Evolutionary conservation across 1,140 invertebrate genomes (phyloP).

Genomic region (Brachionus rotundiformis): DNA sequence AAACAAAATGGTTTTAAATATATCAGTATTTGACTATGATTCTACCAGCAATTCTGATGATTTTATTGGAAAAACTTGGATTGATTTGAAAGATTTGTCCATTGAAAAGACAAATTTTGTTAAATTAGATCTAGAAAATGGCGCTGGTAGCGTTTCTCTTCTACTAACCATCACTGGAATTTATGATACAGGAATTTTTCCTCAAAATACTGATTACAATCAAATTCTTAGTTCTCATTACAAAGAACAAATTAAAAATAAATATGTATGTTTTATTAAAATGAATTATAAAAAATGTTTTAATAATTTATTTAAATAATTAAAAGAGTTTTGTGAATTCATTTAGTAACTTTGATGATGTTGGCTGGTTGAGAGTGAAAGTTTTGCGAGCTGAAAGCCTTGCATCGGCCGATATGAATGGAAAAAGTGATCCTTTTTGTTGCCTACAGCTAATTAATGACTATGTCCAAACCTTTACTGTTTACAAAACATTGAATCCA

Average conservation of each 20-base stretch:
- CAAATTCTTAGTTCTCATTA: neutral
- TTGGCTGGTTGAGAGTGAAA: constrained; percentile 65
- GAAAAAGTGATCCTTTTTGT: constrained; percentile 86
- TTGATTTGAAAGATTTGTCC: constrained; percentile 78
- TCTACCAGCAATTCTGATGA: constrained; percentile 76
- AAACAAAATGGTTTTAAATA: constrained; percentile 79
- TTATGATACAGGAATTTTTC: neutral
- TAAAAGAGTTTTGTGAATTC: constrained; percentile 59
- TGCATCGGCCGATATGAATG: constrained; percentile 58
- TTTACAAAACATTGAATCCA: constrained; percentile 93
- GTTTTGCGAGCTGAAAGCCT: constrained; percentile 24
- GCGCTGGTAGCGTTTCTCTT: constrained; percentile 76
- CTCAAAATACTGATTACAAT: neutral
- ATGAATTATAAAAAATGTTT: neutral
- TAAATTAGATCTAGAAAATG: constrained; percentile 74
- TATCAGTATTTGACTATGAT: constrained; percentile 86
- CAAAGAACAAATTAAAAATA: neutral
- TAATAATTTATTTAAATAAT: neutral
- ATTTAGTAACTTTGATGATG: constrained; percentile 61
- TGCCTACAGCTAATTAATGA: constrained; percentile 92
- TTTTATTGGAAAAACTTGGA: constrained; percentile 71
- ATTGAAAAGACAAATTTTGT: constrained; percentile 83
- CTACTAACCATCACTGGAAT: constrained; percentile 85
- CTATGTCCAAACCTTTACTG: constrained; percentile 92
- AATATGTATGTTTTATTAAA: neutral